Conservation (phyloP, 2,888 invertebrate genomes). For the Callyntrura sp. region DNA sequence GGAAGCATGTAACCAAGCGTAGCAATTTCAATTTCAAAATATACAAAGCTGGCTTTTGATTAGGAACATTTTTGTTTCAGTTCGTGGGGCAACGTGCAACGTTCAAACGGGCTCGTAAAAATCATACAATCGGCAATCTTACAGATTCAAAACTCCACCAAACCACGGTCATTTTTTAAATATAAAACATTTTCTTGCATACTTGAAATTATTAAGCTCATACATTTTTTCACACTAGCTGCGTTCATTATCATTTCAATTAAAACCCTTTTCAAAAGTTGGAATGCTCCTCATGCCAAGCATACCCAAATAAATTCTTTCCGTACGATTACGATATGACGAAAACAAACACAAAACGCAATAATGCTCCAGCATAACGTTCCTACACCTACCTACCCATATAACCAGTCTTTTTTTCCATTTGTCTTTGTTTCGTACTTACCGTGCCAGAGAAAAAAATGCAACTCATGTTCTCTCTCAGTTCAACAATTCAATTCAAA, state of each 20-base stretch:
- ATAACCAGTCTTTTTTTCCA: too few species aligned
- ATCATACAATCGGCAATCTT: too few species aligned
- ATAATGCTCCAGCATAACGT: conserved; percentile 22
- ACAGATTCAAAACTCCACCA: too few species aligned
- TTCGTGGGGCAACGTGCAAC: background rate
- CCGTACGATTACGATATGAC: background rate
- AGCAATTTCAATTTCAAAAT: background rate
- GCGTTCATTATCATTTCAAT: conserved; percentile 49
- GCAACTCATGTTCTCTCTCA: conserved; percentile 52
- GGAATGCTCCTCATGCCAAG: conserved; percentile 31
- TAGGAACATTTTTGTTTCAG: too few species aligned
- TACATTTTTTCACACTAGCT: conserved; percentile 49
- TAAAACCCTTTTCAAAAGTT: conserved; percentile 43
- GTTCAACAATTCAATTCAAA: conserved; percentile 50
- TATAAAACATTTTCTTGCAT: too few species aligned
- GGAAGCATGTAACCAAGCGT: too few species aligned
- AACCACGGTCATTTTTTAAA: too few species aligned
- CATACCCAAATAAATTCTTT: conserved; percentile 46
- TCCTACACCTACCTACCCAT: too few species aligned
- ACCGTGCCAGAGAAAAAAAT: conserved; percentile 26
- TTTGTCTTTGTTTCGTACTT: conserved; percentile 15
- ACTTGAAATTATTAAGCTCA: too few species aligned
- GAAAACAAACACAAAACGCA: background rate
- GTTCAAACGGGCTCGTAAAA: too few species aligned
- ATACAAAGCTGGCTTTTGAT: too few species aligned